Base-by-base conservation (phyloP, 2,797 vertebrate species). In the Rhabdomys pumilio region DNA sequence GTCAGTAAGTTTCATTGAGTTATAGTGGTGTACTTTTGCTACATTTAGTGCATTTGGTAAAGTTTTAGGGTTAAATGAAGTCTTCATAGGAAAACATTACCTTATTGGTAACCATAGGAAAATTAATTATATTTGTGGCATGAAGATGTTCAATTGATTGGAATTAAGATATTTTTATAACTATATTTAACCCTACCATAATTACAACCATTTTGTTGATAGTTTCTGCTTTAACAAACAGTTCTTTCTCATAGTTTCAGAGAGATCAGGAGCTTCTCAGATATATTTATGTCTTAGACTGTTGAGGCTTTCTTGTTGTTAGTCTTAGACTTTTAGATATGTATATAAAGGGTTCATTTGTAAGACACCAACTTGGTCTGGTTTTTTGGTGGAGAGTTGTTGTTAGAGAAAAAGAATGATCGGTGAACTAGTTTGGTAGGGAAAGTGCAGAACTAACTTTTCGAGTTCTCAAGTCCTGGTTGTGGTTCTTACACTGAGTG, bases 161-260 rank as follows among this genome's bases (percentile, higher is more conserved):
- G 20, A 93, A 95, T 90, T 81, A 97, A 91, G 29, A 26, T 90
- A 14, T 77, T 96, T 96, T 22, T 87, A 47, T 73, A 91, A 0
- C 29, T 83, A 59, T 96, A 61, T 19, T 55, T 93, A 91, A 75
- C 89, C 76, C 47, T 88, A 2, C 9, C 34, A 38, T 69, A 92
- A 83, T 92, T 89, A 34, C 4, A 93, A n/a, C 41, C 80, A 24
- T 83, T 26, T 57, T 90, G 11, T 84, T 96, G 24, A 63, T 94
- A 73, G 77, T 81, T 10, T 96, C 61, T 90, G 61, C 24, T 94
- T 79, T 94, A 85, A 69, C 82, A 90, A 91, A 10, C n/a, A 82
- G 1, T 15, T 92, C 34, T 96, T 97, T 83, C 47, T 95, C 4
- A 41, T 96, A 92, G 65, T 94, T 89, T 61, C 75, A 8, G 83